Conservation (phyloP, 37 sponge, comb jelly and placozoan genomes). For the Beroe ovata region DNA sequence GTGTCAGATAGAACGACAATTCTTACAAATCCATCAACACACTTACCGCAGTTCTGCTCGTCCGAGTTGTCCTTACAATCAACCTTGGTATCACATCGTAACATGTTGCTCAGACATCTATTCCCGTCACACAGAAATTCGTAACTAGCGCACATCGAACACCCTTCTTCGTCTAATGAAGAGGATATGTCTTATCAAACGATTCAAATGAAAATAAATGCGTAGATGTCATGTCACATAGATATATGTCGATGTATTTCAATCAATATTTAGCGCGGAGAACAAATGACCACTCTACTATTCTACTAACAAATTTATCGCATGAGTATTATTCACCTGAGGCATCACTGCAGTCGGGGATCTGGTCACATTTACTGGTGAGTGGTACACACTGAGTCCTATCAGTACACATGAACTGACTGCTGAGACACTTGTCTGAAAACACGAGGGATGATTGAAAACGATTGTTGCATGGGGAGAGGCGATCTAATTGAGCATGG, state of each 20-base stretch:
- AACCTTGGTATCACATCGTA: not conserved
- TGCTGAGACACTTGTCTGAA: constrained; percentile 30
- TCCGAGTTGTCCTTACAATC: constrained; percentile 42
- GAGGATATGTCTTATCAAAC: not conserved
- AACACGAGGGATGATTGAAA: not conserved
- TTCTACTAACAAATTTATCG: not conserved
- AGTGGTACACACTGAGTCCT: constrained; percentile 14
- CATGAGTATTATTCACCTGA: constrained; percentile 44
- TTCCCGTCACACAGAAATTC: constrained; percentile 31
- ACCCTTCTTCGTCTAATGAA: constrained; percentile 6
- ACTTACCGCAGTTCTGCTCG: constrained; percentile 55
- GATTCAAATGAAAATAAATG: too few species aligned
- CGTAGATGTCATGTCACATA: too few species aligned
- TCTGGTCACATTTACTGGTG: not conserved
- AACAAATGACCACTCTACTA: too few species aligned
- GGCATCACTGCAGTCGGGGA: constrained; percentile 39
- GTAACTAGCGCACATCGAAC: not conserved
- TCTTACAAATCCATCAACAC: too few species aligned
- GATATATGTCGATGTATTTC: too few species aligned
- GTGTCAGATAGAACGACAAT: too few species aligned
- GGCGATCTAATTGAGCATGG: too few species aligned
- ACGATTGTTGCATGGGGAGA: constrained; percentile 1
- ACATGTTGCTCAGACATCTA: not conserved
- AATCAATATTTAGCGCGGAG: too few species aligned
- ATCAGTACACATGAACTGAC: constrained; percentile 47